phyloP scores from a whole-genome alignment of 1,140 invertebrate species.

The Littorina saxatilis region DNA sequence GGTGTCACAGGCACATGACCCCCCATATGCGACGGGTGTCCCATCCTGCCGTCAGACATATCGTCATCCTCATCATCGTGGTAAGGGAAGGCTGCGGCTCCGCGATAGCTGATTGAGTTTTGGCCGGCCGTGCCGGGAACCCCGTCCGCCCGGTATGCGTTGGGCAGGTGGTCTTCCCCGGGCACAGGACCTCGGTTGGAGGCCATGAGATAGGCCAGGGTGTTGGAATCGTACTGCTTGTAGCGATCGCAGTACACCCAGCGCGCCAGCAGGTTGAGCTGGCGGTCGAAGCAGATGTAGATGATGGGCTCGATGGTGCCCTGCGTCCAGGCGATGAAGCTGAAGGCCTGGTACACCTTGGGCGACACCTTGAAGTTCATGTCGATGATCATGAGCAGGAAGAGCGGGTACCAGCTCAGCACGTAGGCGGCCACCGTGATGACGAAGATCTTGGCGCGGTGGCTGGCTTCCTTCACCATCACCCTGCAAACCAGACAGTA shows the following conservation, averaged over 20 bases:
- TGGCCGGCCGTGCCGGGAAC: neutral
- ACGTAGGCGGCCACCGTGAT: constrained; percentile 66
- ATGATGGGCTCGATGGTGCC: constrained; percentile 71
- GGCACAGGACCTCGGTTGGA: constrained; percentile 43
- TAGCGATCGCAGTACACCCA: constrained; percentile 68
- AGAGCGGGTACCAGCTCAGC: constrained; percentile 74
- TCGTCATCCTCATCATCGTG: neutral
- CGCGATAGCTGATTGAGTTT: constrained; percentile 17
- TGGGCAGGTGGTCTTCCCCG: constrained; percentile 14
- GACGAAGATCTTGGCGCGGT: constrained; percentile 71
- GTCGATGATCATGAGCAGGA: constrained; percentile 71
- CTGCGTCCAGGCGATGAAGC: constrained; percentile 74
- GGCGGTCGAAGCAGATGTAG: constrained; percentile 72
- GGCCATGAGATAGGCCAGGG: constrained; percentile 56
- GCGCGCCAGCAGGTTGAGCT: constrained; percentile 68
- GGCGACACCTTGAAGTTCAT: constrained; percentile 68
- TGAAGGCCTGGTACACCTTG: constrained; percentile 73
- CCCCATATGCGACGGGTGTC: neutral
- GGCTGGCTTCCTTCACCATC: constrained; percentile 63
- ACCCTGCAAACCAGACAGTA: neutral
- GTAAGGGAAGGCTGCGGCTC: neutral
- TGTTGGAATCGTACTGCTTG: constrained; percentile 53
- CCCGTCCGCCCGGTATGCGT: neutral
- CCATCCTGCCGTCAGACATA: constrained; percentile 7
- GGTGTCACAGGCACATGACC: neutral